phyloP scores from a whole-genome alignment of 2,797 vertebrate species.

The Dermochelys coriacea region DNA sequence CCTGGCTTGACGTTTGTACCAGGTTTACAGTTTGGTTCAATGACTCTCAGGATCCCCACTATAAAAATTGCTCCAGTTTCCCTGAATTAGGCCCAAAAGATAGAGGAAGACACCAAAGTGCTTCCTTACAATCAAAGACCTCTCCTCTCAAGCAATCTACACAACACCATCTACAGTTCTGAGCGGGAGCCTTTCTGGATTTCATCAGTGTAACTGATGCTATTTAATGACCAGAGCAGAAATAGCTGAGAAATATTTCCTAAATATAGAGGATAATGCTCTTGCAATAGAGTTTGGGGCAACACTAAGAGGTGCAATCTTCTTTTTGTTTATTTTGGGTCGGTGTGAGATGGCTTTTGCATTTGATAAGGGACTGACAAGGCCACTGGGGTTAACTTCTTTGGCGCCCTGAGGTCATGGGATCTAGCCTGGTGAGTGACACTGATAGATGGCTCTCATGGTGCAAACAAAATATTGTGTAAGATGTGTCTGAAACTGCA shows the following conservation, averaged over 20 bases:
- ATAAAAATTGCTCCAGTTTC: no score
- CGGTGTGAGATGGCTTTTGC: fast-evolving
- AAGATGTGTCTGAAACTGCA: background rate
- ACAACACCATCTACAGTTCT: background rate
- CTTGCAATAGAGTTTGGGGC: fast-evolving
- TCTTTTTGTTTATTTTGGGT: background rate
- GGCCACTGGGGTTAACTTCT: background rate
- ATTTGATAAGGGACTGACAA: background rate
- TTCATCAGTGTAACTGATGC: background rate
- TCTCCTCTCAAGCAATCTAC: fast-evolving
- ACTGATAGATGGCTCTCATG: background rate
- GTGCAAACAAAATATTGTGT: background rate
- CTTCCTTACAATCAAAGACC: fast-evolving
- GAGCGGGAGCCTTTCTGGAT: background rate
- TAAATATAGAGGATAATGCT: background rate
- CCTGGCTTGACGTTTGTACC: no score
- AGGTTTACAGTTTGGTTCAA: no score
- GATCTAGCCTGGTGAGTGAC: background rate
- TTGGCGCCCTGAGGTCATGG: background rate
- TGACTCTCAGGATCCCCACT: no score
- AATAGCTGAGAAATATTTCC: background rate
- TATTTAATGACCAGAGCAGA: background rate
- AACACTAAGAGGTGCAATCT: background rate
- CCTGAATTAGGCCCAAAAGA: background rate
- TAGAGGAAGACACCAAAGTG: background rate